Percentiles rank a stretch among this genome's conserved stretches.
Conservation (phyloP, 2,797 vertebrate species). For the Eospalax fontanierii region DNA sequence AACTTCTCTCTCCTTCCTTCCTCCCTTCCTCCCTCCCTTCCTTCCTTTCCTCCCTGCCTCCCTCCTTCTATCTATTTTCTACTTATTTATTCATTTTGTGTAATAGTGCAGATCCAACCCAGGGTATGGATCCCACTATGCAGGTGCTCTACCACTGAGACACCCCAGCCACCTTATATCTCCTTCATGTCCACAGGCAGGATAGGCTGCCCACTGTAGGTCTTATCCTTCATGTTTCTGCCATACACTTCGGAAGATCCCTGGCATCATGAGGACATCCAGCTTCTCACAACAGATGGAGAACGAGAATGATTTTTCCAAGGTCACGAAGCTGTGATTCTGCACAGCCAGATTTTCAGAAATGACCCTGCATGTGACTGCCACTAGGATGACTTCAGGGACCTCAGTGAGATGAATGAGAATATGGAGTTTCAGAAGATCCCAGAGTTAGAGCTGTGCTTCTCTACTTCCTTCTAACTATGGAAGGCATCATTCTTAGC, state of each 20-base stretch:
- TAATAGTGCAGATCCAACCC: background rate
- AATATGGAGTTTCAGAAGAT: background rate
- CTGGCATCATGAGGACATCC: background rate
- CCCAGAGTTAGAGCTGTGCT: background rate
- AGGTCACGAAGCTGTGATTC: background rate
- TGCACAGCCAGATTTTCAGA: constrained; percentile 1
- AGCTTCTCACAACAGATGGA: background rate
- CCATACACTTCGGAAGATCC: background rate
- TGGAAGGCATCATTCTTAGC: too few species aligned
- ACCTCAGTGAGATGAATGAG: background rate
- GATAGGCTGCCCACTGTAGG: background rate
- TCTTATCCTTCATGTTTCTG: background rate
- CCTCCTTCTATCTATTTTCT: too few species aligned
- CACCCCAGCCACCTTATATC: background rate
- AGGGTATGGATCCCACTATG: background rate
- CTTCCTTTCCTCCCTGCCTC: background rate
- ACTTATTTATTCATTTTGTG: too few species aligned
- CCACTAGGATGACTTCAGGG: background rate
- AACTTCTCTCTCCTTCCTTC: background rate
- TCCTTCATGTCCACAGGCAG: background rate
- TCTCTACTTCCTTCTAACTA: background rate
- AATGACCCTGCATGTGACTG: background rate
- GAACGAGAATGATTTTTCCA: background rate
- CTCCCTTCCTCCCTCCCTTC: too few species aligned
- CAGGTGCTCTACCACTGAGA: background rate